Evolutionary conservation across 2,113 vertebrate species (phyloP).

Genomic region (Antigone vipio): DNA sequence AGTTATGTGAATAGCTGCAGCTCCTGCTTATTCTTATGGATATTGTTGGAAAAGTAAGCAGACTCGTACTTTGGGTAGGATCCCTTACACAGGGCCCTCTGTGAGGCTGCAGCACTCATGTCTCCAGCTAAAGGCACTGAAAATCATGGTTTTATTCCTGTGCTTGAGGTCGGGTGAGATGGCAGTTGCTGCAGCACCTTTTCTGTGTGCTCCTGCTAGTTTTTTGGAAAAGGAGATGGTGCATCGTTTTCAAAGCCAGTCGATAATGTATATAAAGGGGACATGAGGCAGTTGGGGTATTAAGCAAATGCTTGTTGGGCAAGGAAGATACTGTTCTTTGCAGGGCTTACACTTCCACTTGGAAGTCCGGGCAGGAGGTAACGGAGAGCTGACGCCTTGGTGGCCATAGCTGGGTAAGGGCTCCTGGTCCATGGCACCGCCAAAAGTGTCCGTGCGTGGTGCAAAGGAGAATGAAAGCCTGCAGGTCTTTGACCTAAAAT

Average conservation of each 20-base stretch:
- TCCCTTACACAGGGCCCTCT: fast-evolving
- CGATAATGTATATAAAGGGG: neutral
- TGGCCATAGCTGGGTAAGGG: neutral
- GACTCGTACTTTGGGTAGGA: neutral
- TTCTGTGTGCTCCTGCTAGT: neutral
- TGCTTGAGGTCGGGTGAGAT: neutral
- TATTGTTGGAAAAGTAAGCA: neutral
- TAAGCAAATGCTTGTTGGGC: neutral
- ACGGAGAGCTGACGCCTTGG: neutral
- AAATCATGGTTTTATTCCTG: neutral
- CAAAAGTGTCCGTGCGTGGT: neutral
- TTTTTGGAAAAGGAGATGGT: neutral
- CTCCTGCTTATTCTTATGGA: neutral
- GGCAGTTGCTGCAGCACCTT: neutral
- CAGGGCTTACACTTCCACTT: neutral
- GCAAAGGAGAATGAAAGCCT: neutral
- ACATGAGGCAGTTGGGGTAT: neutral
- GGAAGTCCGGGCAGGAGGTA: neutral
- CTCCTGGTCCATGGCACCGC: neutral
- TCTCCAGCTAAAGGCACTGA: neutral
- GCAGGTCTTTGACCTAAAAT: neutral
- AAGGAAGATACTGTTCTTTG: neutral
- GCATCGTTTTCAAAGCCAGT: neutral
- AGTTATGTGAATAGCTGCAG: neutral
- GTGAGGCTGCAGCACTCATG: neutral